Evolutionary conservation across 1,140 invertebrate genomes (phyloP).

Genomic region (Drosophila fuyamai): DNA sequence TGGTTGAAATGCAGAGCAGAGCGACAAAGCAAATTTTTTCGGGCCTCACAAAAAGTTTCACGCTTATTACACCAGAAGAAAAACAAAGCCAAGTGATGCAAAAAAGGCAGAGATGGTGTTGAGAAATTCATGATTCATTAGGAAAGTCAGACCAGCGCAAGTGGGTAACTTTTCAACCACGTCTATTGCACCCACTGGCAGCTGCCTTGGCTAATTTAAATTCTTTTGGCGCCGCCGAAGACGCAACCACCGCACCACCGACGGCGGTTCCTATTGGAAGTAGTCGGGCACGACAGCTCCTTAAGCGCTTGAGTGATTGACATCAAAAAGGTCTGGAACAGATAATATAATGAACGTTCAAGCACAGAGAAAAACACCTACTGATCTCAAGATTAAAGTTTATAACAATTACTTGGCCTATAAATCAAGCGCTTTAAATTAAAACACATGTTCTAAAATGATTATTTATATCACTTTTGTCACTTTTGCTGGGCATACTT

Average conservation of each 20-base stretch:
- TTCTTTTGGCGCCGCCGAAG: conserved; percentile 69
- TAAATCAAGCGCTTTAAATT: no score
- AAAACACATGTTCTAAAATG: no score
- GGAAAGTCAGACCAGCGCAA: conserved; percentile 51
- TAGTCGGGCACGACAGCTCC: conserved; percentile 75
- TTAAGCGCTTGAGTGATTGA: conserved; percentile 82
- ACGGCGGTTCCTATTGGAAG: conserved; percentile 60
- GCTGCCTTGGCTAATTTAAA: conserved; percentile 76
- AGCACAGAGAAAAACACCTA: conserved; percentile 9
- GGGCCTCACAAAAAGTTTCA: conserved; percentile 72
- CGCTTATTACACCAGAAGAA: conserved; percentile 74
- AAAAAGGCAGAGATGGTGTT: conserved; percentile 46
- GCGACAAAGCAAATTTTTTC: conserved; percentile 30
- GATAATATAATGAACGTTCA: conserved; percentile 35
- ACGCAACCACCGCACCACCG: conserved; percentile 17
- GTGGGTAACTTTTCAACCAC: conserved; percentile 61
- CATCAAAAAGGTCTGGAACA: conserved; percentile 74
- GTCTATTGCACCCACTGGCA: conserved; percentile 58
- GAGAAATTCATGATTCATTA: conserved; percentile 79
- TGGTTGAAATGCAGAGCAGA: conserved; percentile 73
- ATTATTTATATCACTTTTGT: background rate
- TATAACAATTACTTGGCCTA: no score
- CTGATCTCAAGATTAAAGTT: background rate
- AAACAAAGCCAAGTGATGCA: conserved; percentile 30
- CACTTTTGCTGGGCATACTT: conserved; percentile 10